Conservation (phyloP, 2,113 vertebrate species). For the Hemibagrus wyckioides region DNA sequence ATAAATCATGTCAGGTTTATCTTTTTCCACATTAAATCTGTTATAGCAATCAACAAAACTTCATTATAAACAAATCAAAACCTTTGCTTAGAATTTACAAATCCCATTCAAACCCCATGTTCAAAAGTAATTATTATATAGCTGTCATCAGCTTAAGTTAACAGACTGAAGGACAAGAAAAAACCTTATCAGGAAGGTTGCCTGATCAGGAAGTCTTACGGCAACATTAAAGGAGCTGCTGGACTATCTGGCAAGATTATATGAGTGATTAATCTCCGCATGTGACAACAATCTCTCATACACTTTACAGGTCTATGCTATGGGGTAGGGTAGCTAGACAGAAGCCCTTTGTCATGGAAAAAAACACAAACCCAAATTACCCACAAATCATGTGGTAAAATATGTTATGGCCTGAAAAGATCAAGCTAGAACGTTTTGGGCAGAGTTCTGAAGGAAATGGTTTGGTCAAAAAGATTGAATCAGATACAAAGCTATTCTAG, state of each 20-base stretch:
- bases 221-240: background rate
- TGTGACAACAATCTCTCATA: background rate
- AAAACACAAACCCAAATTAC: background rate
- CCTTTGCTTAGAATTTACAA: background rate
- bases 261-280: no score
- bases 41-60: background rate
- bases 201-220: background rate
- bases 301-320: no score
- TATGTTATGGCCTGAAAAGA: background rate
- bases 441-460: background rate
- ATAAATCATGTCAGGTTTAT: background rate
- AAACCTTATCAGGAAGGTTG: background rate
- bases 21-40: background rate
- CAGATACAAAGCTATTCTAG: background rate
- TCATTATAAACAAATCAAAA: no score
- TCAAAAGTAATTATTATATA: background rate
- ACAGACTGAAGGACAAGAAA: background rate
- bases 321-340: background rate
- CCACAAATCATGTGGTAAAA: background rate
- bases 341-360: background rate
- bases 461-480: background rate
- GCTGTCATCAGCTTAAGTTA: background rate
- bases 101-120: no score
- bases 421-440: background rate
- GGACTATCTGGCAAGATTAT: background rate